Conservation (phyloP, 2,113 vertebrate species). For the Cyprinodon variegatus region DNA sequence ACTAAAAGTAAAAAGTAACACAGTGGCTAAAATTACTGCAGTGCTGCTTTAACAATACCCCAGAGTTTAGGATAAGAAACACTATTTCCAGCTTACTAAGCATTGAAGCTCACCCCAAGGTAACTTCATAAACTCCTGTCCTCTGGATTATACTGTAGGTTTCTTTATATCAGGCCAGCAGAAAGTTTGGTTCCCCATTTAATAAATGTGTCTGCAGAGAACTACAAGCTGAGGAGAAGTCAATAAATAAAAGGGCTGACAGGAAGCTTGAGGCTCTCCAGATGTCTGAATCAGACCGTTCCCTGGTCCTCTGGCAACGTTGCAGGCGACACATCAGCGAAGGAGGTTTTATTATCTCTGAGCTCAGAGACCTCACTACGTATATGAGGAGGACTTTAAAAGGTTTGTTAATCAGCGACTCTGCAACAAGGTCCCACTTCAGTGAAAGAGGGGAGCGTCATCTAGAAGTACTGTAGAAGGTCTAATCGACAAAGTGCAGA, state of each 20-base stretch:
- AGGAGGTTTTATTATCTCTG: background rate
- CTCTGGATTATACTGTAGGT: background rate
- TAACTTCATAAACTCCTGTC: background rate
- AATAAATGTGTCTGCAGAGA: conserved; percentile 24
- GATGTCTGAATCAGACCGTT: conserved; percentile 33
- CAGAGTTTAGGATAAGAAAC: background rate
- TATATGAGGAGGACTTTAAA: background rate
- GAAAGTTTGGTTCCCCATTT: background rate
- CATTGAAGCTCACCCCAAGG: background rate
- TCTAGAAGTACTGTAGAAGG: background rate
- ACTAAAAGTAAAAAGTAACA: no score
- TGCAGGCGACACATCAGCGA: conserved; percentile 4
- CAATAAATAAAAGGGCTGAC: conserved; percentile 38
- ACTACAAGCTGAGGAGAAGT: conserved; percentile 32
- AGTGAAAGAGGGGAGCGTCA: background rate
- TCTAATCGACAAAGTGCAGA: background rate
- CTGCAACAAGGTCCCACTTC: background rate
- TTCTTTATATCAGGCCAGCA: background rate
- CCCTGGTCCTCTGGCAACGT: conserved; percentile 20
- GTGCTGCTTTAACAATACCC: background rate
- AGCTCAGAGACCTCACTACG: background rate
- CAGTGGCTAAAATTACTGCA: no score
- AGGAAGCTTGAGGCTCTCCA: conserved; percentile 35
- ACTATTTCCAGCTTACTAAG: background rate
- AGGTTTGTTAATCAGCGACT: conserved; percentile 12